These are phyloP conservation scores for Polypedilum vanderplanki DNA, from an alignment of 1,140 invertebrate species.

Conservation along the genomic window DNA sequence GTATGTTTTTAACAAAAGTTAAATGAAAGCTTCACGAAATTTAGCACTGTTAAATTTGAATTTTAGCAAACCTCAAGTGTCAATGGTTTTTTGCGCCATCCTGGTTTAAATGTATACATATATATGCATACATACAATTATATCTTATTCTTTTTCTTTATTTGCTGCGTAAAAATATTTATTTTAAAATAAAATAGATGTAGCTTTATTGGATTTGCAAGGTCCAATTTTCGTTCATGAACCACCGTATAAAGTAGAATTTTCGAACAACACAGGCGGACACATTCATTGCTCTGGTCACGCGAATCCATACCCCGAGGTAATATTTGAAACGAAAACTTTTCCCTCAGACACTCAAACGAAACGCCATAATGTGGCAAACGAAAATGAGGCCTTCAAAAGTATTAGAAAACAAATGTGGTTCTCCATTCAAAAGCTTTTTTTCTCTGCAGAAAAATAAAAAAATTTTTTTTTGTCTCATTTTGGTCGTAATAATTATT, in stretches of 20 bases:
- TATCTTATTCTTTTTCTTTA: background rate
- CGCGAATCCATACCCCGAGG: constrained; percentile 64
- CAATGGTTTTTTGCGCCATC: too few species aligned
- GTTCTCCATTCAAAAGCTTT: too few species aligned
- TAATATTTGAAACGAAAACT: constrained; percentile 35
- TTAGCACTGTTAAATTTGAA: too few species aligned
- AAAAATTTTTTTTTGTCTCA: background rate
- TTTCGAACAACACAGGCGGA: constrained; percentile 75
- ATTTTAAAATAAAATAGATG: constrained; percentile 42
- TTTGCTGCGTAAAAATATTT: background rate
- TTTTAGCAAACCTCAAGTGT: too few species aligned
- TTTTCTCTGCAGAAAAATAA: too few species aligned
- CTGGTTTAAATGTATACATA: too few species aligned
- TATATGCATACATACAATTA: background rate
- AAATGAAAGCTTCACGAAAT: too few species aligned
- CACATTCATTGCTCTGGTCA: constrained; percentile 72
- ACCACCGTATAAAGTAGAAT: constrained; percentile 73
- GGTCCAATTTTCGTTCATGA: constrained; percentile 69
- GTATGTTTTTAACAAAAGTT: too few species aligned
- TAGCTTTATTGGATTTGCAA: constrained; percentile 62
- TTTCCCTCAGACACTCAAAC: background rate
- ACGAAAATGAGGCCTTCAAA: too few species aligned
- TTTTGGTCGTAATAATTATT: background rate
- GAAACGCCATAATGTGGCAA: too few species aligned
- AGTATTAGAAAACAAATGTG: too few species aligned